These are phyloP conservation scores for Echeneis naucrates DNA, from an alignment of 2,797 vertebrate species.

Conservation along the genomic window DNA sequence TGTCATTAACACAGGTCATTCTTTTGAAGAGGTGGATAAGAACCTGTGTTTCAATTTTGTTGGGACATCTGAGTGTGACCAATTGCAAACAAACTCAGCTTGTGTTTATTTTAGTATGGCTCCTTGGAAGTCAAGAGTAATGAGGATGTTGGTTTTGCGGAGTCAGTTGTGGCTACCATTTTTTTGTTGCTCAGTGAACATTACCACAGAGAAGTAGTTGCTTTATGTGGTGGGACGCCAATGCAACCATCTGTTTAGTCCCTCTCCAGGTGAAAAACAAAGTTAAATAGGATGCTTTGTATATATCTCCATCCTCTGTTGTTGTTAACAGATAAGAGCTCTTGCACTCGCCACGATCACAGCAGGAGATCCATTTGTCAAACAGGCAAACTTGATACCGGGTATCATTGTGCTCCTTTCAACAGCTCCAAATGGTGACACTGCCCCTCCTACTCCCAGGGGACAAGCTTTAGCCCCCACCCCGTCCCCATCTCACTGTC, in stretches of 20 bases:
- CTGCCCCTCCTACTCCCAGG: slow-evolving; percentile 82
- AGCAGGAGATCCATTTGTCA: slow-evolving; percentile 86
- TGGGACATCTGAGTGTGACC: slow-evolving; percentile 41
- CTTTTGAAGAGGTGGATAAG: slow-evolving; percentile 4
- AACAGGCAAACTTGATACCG: slow-evolving; percentile 84
- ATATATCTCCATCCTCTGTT: slow-evolving; percentile 51
- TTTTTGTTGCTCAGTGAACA: slow-evolving; percentile 55
- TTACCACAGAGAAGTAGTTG: slow-evolving; percentile 31
- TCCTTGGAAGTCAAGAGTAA: slow-evolving; percentile 36
- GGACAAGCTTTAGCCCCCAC: slow-evolving; percentile 78
- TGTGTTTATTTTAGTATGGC: slow-evolving; percentile 62
- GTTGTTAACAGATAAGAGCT: slow-evolving; percentile 62
- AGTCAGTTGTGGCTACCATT: slow-evolving; percentile 44
- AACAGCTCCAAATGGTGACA: slow-evolving; percentile 84
- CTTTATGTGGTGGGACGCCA: slow-evolving; percentile 25
- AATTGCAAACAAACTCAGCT: slow-evolving; percentile 62
- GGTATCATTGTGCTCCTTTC: slow-evolving; percentile 87
- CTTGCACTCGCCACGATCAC: slow-evolving; percentile 75
- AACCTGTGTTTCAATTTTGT: slow-evolving; percentile 33
- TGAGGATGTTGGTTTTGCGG: slow-evolving; percentile 35
- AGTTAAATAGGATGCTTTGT: slow-evolving; percentile 25
- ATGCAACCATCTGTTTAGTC: not conserved
- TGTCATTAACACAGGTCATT: not conserved
- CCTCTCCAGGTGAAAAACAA: not conserved
- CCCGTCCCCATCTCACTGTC: slow-evolving; percentile 79